Percentiles rank a stretch among this genome's conserved stretches.
phyloP scores from a whole-genome alignment of 2,113 vertebrate species.

The Salvelinus fontinalis region DNA sequence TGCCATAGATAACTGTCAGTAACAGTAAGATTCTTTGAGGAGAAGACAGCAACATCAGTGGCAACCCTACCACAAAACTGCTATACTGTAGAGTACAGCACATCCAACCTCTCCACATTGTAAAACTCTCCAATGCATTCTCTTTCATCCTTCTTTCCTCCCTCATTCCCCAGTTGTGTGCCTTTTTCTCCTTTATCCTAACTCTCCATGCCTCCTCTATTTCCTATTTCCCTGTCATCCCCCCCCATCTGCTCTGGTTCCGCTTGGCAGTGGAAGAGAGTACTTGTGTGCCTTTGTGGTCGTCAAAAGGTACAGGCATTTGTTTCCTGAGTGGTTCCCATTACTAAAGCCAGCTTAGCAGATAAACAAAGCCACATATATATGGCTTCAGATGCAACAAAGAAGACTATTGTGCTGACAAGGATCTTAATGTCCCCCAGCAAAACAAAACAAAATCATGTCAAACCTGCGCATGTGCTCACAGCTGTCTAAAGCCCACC shows the following conservation, averaged over 20 bases:
- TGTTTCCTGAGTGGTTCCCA: constrained; percentile 18
- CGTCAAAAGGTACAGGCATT: constrained; percentile 14
- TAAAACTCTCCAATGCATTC: neutral
- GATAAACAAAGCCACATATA: constrained; percentile 24
- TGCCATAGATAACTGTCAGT: neutral
- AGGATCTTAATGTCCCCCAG: constrained; percentile 8
- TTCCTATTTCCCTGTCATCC: neutral
- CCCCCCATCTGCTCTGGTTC: neutral
- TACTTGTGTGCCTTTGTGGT: constrained; percentile 20
- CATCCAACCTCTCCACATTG: neutral
- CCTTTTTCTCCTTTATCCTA: neutral
- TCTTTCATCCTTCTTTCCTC: neutral
- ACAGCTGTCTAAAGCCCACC: constrained; percentile 15
- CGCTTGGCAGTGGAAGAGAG: constrained; percentile 1
- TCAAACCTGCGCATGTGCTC: neutral
- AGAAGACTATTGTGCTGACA: constrained; percentile 1
- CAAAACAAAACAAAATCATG: constrained; percentile 9
- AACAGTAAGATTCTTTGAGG: neutral
- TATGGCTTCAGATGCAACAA: constrained; percentile 15
- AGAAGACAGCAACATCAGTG: neutral
- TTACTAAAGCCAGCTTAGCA: constrained; percentile 31
- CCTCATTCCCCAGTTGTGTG: neutral
- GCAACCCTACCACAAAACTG: no score
- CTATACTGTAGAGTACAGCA: no score
- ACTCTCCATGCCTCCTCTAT: neutral